Evolutionary conservation across 2,888 invertebrate species (phyloP).

Genomic region (Pomacea canaliculata): DNA sequence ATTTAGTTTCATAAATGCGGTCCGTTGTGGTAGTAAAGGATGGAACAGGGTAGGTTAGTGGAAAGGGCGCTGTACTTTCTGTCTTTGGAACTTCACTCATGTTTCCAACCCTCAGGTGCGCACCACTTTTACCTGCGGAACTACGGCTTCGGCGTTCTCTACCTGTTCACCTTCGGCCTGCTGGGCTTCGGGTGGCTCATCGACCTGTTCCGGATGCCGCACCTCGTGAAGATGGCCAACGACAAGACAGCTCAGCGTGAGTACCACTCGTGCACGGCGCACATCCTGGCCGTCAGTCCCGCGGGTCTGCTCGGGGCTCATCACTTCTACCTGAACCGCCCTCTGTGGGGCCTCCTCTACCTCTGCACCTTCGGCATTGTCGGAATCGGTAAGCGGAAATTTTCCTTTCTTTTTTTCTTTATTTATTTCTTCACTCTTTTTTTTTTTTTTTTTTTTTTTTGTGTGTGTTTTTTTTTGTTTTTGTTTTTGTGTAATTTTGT

Average conservation of each 20-base stretch:
- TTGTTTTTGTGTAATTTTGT: neutral
- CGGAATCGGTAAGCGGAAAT: slow-evolving; percentile 22
- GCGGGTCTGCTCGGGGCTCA: slow-evolving; percentile 34
- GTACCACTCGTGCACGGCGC: slow-evolving; percentile 22
- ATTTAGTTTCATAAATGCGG: too few relatives aligned
- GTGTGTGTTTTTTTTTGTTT: too few relatives aligned
- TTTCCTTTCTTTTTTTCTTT: too few relatives aligned
- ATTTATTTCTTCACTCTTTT: too few relatives aligned
- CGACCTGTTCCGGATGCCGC: slow-evolving; percentile 35
- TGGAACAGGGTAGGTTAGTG: too few relatives aligned
- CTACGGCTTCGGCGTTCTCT: slow-evolving; percentile 31
- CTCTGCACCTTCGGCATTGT: slow-evolving; percentile 26
- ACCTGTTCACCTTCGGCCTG: slow-evolving; percentile 34
- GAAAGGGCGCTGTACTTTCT: too few relatives aligned
- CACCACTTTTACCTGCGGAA: slow-evolving; percentile 41
- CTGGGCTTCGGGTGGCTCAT: slow-evolving; percentile 40
- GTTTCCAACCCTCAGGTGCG: slow-evolving; percentile 22
- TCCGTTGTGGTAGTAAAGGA: too few relatives aligned
- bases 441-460: too few relatives aligned
- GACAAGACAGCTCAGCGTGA: neutral
- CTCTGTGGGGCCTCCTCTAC: slow-evolving; percentile 31
- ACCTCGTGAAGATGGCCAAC: slow-evolving; percentile 35
- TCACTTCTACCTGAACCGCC: slow-evolving; percentile 35
- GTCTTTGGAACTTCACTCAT: too few relatives aligned
- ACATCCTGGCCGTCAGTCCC: slow-evolving; percentile 27